Conservation (phyloP, 2,888 invertebrate species). For the Sphaerophoria rueppellii region DNA sequence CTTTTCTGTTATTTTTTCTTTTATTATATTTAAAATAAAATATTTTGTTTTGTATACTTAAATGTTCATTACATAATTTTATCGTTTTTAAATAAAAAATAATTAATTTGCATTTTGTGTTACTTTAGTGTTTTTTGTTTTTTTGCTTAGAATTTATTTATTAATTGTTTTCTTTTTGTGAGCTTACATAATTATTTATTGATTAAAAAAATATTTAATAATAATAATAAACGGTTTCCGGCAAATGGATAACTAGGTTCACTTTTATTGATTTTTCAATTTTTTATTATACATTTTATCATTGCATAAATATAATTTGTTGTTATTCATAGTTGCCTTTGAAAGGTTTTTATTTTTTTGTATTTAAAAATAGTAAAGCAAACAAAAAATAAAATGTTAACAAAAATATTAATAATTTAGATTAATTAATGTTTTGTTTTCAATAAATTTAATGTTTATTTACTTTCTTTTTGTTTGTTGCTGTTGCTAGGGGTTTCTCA, state of each 20-base stretch:
- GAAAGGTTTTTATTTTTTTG: constrained; percentile 28
- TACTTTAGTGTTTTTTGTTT: constrained; percentile 18
- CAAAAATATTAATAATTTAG: constrained; percentile 52
- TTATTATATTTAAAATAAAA: constrained; percentile 29
- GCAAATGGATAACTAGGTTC: constrained; percentile 39
- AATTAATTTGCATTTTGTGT: constrained; percentile 35
- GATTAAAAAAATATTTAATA: constrained; percentile 27
- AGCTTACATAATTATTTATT: constrained; percentile 40
- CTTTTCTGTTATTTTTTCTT: constrained; percentile 23
- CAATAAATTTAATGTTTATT: constrained; percentile 9
- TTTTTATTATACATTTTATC: constrained; percentile 51
- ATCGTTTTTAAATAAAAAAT: constrained; percentile 45
- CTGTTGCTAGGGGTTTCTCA: background rate
- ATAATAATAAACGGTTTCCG: constrained; percentile 20
- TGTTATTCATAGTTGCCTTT: constrained; percentile 59
- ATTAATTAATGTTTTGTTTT: constrained; percentile 37
- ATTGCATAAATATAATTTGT: constrained; percentile 50
- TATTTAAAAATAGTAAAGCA: constrained; percentile 42
- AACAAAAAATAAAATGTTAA: constrained; percentile 16
- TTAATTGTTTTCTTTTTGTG: constrained; percentile 51
- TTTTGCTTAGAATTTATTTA: constrained; percentile 50
- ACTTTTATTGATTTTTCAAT: constrained; percentile 42
- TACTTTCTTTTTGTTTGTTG: constrained; percentile 25
- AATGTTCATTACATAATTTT: constrained; percentile 48
- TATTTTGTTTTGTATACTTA: constrained; percentile 43